Conservation (phyloP, 2,797 vertebrate species). For the Tapera naevia region DNA sequence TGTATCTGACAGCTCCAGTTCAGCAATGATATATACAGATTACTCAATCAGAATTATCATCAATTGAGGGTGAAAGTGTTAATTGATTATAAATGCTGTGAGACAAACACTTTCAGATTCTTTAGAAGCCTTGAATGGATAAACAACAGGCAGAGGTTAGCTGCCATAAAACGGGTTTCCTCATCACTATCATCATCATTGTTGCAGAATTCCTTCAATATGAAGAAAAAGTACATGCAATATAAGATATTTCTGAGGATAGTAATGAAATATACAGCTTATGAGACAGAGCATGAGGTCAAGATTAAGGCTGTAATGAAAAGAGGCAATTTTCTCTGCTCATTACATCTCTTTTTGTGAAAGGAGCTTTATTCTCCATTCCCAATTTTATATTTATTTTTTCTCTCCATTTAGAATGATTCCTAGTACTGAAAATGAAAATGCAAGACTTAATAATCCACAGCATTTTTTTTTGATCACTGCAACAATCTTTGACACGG, state of each 20-base stretch:
- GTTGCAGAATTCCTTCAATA: conserved; percentile 21
- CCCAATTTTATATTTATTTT: conserved; percentile 31
- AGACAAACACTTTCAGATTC: not conserved
- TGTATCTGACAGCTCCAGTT: not conserved
- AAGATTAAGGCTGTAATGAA: conserved; percentile 37
- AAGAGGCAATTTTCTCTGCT: conserved; percentile 50
- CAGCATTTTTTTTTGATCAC: not conserved
- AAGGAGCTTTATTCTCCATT: conserved; percentile 32
- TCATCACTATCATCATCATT: not conserved
- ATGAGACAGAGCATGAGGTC: conserved; percentile 13
- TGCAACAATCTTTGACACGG: not conserved
- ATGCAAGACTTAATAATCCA: not conserved
- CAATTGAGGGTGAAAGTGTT: conserved; percentile 8
- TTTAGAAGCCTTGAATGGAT: not conserved
- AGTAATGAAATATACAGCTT: conserved; percentile 38
- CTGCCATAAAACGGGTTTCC: not conserved
- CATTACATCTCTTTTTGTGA: conserved; percentile 38
- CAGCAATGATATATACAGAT: not conserved
- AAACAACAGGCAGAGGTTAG: conserved; percentile 1
- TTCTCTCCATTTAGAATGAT: not conserved
- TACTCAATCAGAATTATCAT: not conserved
- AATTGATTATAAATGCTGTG: not conserved
- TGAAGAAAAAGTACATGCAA: not conserved
- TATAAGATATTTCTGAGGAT: conserved; percentile 17
- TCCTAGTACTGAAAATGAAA: conserved; percentile 8